Evolutionary conservation across 2,888 invertebrate species (phyloP).

Genomic region (Melanargia galathea): DNA sequence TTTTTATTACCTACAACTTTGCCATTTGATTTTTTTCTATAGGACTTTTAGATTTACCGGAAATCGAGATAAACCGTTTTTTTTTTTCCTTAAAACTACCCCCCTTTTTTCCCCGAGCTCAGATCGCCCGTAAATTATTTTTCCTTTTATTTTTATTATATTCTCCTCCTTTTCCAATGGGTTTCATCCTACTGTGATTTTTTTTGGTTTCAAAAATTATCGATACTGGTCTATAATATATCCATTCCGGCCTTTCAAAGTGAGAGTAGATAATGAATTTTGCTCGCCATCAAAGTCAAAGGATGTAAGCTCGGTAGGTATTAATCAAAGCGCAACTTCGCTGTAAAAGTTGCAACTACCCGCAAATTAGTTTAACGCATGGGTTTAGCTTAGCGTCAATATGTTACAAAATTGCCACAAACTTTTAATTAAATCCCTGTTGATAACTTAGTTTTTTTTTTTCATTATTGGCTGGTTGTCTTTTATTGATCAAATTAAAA

Average conservation of each 20-base stretch:
- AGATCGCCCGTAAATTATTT: too few relatives aligned
- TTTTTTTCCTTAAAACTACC: too few relatives aligned
- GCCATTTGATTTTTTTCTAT: too few relatives aligned
- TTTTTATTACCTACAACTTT: too few relatives aligned
- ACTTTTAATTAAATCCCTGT: slow-evolving; percentile 3
- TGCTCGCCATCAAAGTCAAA: slow-evolving; percentile 38
- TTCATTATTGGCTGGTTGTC: neutral
- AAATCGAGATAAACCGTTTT: too few relatives aligned
- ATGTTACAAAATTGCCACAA: slow-evolving; percentile 10
- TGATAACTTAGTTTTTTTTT: neutral
- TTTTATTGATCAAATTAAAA: neutral
- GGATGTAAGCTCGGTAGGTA: slow-evolving; percentile 29
- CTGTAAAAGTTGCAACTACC: slow-evolving; percentile 26
- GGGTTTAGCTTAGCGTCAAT: slow-evolving; percentile 5
- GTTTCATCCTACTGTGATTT: too few relatives aligned
- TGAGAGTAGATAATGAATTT: slow-evolving; percentile 33
- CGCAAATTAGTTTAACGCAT: slow-evolving; percentile 26
- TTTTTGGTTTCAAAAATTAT: too few relatives aligned
- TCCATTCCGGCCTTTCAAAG: slow-evolving; percentile 20
- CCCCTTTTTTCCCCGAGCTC: too few relatives aligned
- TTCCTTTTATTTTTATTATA: too few relatives aligned
- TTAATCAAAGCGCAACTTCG: slow-evolving; percentile 29
- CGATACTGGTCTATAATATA: too few relatives aligned
- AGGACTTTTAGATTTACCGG: too few relatives aligned
- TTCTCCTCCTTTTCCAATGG: too few relatives aligned